phyloP scores from a whole-genome alignment of 2,113 vertebrate species.

The Pyxicephalus adspersus region DNA sequence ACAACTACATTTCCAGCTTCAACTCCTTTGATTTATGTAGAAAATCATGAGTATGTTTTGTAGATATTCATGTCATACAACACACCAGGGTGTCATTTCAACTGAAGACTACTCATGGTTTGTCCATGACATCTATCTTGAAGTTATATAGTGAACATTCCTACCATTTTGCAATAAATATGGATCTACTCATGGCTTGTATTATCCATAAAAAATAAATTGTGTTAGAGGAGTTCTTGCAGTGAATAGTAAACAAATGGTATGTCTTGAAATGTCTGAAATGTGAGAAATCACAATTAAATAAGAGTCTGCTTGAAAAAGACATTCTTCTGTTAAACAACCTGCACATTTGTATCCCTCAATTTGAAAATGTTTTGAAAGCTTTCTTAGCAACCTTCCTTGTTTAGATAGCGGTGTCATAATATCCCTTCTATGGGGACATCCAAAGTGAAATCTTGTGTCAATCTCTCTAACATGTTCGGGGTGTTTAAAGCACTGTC shows the following conservation, averaged over 20 bases:
- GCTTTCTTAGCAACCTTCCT: constrained; percentile 15
- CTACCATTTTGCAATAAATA: too few relatives aligned
- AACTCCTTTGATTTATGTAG: too few relatives aligned
- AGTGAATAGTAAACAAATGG: neutral
- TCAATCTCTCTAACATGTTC: neutral
- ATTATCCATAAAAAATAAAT: constrained; percentile 5
- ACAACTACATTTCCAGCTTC: too few relatives aligned
- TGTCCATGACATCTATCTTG: too few relatives aligned
- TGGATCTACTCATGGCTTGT: too few relatives aligned
- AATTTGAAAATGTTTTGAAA: neutral
- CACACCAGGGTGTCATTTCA: too few relatives aligned
- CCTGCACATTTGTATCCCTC: neutral
- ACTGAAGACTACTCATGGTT: too few relatives aligned
- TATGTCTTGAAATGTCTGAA: constrained; percentile 21
- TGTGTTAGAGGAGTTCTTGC: neutral
- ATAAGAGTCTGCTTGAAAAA: neutral
- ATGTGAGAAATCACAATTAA: constrained; percentile 21
- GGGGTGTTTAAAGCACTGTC: constrained; percentile 17
- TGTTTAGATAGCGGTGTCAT: neutral
- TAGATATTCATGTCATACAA: too few relatives aligned
- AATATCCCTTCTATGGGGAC: neutral
- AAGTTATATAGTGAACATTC: too few relatives aligned
- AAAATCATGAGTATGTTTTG: too few relatives aligned
- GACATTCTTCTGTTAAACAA: constrained; percentile 11
- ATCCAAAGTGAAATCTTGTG: neutral